A percentile compares a stretch with the other conserved stretches of the same genome.
Conservation (phyloP, 2,113 vertebrate species). For the Pseudopipra pipra region DNA sequence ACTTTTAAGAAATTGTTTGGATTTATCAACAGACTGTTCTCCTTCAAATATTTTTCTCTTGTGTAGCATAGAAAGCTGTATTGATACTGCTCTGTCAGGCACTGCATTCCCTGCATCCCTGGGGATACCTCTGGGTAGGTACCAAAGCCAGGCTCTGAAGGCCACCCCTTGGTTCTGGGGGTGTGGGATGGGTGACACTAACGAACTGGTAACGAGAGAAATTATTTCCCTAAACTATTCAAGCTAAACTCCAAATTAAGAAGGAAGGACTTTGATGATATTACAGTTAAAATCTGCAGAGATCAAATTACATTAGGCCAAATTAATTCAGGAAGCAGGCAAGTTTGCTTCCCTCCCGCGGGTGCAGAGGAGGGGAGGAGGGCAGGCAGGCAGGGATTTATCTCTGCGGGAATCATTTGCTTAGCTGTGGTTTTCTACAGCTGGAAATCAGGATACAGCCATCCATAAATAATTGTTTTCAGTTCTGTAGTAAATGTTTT, state of each 20-base stretch:
- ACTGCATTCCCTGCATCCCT: neutral
- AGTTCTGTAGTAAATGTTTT: slow-evolving; percentile 44
- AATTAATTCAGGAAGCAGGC: slow-evolving; percentile 29
- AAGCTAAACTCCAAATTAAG: neutral
- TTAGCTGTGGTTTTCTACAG: slow-evolving; percentile 46
- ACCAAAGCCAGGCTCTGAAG: neutral
- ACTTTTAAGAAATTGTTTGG: neutral
- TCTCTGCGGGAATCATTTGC: slow-evolving; percentile 28
- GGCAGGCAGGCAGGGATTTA: slow-evolving; percentile 32
- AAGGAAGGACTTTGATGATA: slow-evolving; percentile 4
- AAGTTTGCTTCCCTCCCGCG: slow-evolving; percentile 30
- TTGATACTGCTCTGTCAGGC: neutral
- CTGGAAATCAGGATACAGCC: slow-evolving; percentile 47
- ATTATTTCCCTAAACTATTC: slow-evolving; percentile 2
- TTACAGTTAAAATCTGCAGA: slow-evolving; percentile 35
- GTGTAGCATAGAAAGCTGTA: slow-evolving; percentile 34
- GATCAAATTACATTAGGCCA: slow-evolving; percentile 25
- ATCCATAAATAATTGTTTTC: slow-evolving; percentile 50
- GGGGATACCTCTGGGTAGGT: neutral
- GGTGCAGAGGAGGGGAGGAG: neutral
- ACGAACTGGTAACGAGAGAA: neutral
- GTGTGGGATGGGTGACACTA: neutral
- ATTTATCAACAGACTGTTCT: slow-evolving; percentile 42
- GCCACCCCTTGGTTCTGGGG: neutral
- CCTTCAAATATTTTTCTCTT: neutral